Percentiles rank a stretch among this genome's conserved stretches.
phyloP scores from a whole-genome alignment of 2,888 invertebrate genomes.

The Hydriomena furcata region DNA sequence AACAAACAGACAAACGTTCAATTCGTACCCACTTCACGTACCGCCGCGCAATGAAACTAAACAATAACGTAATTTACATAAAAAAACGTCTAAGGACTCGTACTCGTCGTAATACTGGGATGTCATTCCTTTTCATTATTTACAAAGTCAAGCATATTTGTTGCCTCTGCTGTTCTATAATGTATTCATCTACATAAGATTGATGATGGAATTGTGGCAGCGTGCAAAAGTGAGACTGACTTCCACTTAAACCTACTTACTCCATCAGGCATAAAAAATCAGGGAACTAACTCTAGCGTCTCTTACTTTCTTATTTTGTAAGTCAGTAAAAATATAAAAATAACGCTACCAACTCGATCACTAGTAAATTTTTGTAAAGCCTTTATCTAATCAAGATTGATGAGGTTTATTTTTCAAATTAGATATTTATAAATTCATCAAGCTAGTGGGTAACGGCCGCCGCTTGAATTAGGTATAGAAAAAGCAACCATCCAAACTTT shows the following conservation, averaged over 20 bases:
- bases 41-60: slow-evolving; percentile 40
- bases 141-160: slow-evolving; percentile 53
- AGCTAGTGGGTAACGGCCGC: not conserved
- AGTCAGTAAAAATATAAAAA: no score
- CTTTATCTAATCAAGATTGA: no score
- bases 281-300: no score
- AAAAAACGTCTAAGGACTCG: slow-evolving; percentile 57
- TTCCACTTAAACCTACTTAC: no score
- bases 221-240: no score
- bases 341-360: no score
- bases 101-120: slow-evolving; percentile 51
- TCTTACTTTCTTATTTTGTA: no score
- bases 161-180: slow-evolving; percentile 46
- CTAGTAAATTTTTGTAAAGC: no score
- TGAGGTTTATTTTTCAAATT: not conserved
- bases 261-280: no score
- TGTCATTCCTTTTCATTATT: slow-evolving; percentile 49
- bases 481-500: slow-evolving; percentile 13
- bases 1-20: slow-evolving; percentile 33
- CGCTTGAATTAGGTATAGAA: slow-evolving; percentile 10
- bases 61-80: slow-evolving; percentile 56
- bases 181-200: slow-evolving; percentile 39
- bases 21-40: slow-evolving; percentile 40
- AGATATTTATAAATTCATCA: not conserved
- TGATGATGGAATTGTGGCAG: not conserved